Conservation (phyloP, 2,888 invertebrate genomes). For the Cheilosia pagana region DNA sequence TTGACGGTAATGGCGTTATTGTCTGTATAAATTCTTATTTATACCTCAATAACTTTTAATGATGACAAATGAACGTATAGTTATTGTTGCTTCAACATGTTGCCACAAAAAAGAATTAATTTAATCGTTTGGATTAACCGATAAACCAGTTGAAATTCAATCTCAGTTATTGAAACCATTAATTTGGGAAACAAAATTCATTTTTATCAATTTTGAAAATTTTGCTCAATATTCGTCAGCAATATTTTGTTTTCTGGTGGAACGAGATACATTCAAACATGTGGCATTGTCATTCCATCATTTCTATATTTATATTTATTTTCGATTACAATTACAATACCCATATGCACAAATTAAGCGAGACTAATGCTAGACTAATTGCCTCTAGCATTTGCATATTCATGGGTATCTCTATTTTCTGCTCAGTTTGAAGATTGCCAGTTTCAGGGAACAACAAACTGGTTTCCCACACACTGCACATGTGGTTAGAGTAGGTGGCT, state of each 20-base stretch:
- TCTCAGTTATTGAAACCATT: too few species aligned
- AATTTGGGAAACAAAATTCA: too few species aligned
- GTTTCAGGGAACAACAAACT: conserved; percentile 39
- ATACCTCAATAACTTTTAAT: neutral
- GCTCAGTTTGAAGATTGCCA: conserved; percentile 21
- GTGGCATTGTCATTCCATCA: conserved; percentile 52
- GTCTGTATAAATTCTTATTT: too few species aligned
- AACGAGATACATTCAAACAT: neutral
- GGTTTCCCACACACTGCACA: conserved; percentile 32
- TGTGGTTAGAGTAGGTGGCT: conserved; percentile 55
- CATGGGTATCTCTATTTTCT: conserved; percentile 6
- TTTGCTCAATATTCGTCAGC: conserved; percentile 7
- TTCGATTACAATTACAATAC: conserved; percentile 21
- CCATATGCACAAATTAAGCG: conserved; percentile 64
- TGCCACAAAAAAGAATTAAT: neutral
- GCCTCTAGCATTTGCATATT: conserved; percentile 55
- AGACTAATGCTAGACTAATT: conserved; percentile 69
- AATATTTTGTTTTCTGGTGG: neutral
- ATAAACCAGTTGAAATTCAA: too few species aligned
- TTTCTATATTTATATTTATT: conserved; percentile 64
- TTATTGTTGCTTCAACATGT: conserved; percentile 13
- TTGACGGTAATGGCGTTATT: too few species aligned
- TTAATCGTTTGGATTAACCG: too few species aligned
- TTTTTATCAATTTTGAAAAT: too few species aligned
- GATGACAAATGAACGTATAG: conserved; percentile 1